A percentile compares a stretch with the other conserved stretches of the same genome.
Evolutionary conservation across 1,140 invertebrate species (phyloP).

Genomic region (Brachystomella parvula): DNA sequence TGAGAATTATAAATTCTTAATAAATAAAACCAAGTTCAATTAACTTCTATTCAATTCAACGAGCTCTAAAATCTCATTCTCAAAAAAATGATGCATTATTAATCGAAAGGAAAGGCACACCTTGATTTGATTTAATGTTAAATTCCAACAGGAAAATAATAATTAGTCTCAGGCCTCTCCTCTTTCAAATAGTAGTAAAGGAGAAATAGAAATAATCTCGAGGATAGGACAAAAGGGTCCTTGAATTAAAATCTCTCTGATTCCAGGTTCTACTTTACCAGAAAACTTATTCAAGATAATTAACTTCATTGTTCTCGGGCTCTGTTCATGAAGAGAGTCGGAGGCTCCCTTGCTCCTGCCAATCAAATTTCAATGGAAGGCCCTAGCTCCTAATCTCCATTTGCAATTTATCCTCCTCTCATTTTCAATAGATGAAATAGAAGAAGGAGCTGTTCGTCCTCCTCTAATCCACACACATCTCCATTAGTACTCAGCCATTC

Average conservation of each 20-base stretch:
- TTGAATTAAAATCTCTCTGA: background rate
- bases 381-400: too few species aligned
- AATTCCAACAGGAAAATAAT: background rate
- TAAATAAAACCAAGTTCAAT: background rate
- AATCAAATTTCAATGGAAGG: conserved; percentile 6
- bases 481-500: background rate
- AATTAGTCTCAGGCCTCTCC: background rate
- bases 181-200: too few species aligned
- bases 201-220: too few species aligned
- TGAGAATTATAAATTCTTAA: background rate
- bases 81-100: background rate
- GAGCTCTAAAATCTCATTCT: background rate
- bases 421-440: conserved; percentile 5
- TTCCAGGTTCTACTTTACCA: background rate
- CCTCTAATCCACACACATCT: background rate
- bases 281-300: conserved; percentile 7
- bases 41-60: background rate
- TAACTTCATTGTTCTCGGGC: conserved; percentile 5
- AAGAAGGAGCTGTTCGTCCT: too few species aligned
- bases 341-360: background rate
- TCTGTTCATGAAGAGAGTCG: background rate
- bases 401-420: background rate
- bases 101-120: too few species aligned
- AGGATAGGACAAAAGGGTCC: background rate
- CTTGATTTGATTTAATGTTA: too few species aligned